Evolutionary conservation across 2,113 vertebrate species (phyloP), one percentile per base, ranked within the genome.

Genomic region (Etia nguti): DNA sequence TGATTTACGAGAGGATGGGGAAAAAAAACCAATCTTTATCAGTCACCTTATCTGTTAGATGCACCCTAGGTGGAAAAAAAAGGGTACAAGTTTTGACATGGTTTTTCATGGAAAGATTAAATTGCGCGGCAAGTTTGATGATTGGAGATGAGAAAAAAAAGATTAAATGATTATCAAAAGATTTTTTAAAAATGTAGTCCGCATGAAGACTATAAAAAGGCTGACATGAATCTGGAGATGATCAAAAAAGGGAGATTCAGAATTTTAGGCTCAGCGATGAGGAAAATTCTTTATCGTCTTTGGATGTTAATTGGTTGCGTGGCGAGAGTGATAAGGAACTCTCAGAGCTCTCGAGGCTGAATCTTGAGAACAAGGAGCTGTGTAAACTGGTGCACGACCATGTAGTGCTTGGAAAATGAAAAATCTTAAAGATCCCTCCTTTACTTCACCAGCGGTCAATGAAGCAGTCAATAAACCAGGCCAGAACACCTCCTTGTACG

Each of bases 331-430:
- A 46, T 75, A 20, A 31, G 15, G 9, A 29, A 3, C 6, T 75
- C 18, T 29, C 1, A 0, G 41, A 48, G 70, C 9, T 73, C 22
- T 29, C 10, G 11, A 75, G 24, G 10, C 2, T 48, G 43, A 31
- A 50, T 75, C 24, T 11, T 50, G 24, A 1, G 38, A 29, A 50
- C 6, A 18, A 75, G 43, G 0, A 46, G 22, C 68, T 26, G 22
- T 26, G 41, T 73, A 77, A 77, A 18, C 43, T 2, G 10, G 70
- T 50, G 24, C 6, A 50, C 31, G 24, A 20, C 43, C 46, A 31
- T 31, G 4, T 50, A 8, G 16, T n/a, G 16, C 43, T 50, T 50
- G 26, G 26, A 50, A 77, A 77, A 29, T n/a, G 18, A 31, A 73
- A 8, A 18, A 15, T 43, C 46, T 55, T 38, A 34, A 79, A 38